Conservation (phyloP, 2,797 vertebrate species). For the Anguilla megastoma region DNA sequence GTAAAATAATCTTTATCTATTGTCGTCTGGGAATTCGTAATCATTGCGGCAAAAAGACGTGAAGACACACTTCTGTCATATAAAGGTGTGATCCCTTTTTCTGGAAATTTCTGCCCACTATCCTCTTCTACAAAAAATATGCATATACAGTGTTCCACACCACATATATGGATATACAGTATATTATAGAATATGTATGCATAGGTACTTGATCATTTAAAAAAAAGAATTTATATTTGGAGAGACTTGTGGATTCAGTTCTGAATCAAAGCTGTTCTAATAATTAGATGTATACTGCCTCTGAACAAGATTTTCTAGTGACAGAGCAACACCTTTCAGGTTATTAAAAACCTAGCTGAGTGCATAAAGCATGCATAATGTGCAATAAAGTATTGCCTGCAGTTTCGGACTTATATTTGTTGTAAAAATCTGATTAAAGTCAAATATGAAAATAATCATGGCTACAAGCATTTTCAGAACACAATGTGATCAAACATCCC, state of each 20-base stretch:
- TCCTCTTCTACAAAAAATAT: neutral
- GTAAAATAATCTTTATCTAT: neutral
- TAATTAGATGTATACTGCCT: neutral
- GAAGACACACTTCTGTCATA: neutral
- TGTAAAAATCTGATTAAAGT: neutral
- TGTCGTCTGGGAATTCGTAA: neutral
- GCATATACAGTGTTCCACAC: neutral
- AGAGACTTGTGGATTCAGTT: neutral
- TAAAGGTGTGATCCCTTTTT: neutral
- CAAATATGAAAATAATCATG: neutral
- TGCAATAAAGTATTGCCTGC: neutral
- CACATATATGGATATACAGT: neutral
- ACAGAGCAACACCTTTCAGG: neutral
- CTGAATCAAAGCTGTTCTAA: neutral
- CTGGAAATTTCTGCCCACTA: neutral
- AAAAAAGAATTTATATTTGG: neutral
- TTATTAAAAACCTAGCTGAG: conserved; percentile 25
- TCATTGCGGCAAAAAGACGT: neutral
- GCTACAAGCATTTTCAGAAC: conserved; percentile 11
- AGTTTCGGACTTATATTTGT: neutral
- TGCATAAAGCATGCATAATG: neutral
- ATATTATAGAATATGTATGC: neutral
- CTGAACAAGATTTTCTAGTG: neutral
- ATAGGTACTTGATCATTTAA: neutral
- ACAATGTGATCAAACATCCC: neutral